Evolutionary conservation across 2,113 vertebrate genomes (phyloP).

Genomic region (Cariama cristata): DNA sequence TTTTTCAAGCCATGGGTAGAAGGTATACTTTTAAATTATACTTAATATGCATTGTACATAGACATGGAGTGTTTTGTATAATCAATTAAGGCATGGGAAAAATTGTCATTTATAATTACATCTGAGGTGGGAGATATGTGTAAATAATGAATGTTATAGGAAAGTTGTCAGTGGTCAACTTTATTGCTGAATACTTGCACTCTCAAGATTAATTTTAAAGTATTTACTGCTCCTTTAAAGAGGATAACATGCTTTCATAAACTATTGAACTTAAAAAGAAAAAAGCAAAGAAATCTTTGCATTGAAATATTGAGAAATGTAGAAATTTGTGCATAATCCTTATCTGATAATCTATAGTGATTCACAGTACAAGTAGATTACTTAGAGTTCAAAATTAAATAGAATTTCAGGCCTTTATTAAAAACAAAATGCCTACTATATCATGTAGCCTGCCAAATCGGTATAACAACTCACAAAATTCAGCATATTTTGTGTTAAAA

Average conservation of each 20-base stretch:
- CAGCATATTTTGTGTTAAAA: not conserved
- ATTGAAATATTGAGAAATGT: not conserved
- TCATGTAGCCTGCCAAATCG: not conserved
- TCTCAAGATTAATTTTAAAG: not conserved
- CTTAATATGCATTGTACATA: not conserved
- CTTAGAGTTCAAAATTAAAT: not conserved
- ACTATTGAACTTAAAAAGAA: not conserved
- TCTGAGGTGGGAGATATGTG: not conserved
- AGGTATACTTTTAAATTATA: not conserved
- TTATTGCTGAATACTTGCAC: not conserved
- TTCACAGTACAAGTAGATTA: not conserved
- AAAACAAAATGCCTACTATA: not conserved
- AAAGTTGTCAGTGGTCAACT: not conserved
- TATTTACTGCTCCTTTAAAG: not conserved
- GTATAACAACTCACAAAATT: not conserved
- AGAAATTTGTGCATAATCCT: not conserved
- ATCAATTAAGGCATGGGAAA: not conserved
- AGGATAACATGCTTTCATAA: not conserved
- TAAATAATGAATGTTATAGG: not conserved
- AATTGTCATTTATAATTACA: conserved; percentile 3
- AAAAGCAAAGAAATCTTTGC: not conserved
- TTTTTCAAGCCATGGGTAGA: not conserved
- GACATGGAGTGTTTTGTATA: not conserved
- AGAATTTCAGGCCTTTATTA: not conserved
- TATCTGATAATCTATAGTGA: not conserved